phyloP scores from a whole-genome alignment of 2,888 invertebrate species.

The Scotopteryx bipunctaria region DNA sequence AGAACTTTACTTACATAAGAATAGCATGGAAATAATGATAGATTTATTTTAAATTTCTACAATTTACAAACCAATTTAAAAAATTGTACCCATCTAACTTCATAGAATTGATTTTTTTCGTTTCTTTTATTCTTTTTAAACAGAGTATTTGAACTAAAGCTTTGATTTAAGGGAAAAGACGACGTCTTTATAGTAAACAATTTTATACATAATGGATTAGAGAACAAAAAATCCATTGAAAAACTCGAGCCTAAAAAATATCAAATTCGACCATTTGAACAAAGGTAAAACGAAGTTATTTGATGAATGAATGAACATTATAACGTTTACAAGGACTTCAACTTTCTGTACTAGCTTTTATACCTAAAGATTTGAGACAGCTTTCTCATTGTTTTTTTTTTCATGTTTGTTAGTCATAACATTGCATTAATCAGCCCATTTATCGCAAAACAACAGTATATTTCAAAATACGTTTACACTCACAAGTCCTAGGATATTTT shows the following conservation, averaged over 20 bases:
- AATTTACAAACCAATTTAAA: background rate
- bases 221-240: too few relatives aligned
- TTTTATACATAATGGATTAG: too few relatives aligned
- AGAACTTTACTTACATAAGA: background rate
- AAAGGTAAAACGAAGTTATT: background rate
- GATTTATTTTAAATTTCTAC: background rate
- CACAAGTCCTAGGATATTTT: too few relatives aligned
- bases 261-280: too few relatives aligned
- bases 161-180: background rate
- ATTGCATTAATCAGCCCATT: too few relatives aligned
- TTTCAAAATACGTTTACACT: too few relatives aligned
- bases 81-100: background rate
- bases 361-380: background rate
- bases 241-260: too few relatives aligned
- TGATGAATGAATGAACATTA: slow-evolving; percentile 2
- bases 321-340: slow-evolving; percentile 3
- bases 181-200: too few relatives aligned
- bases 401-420: too few relatives aligned
- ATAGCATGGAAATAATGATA: background rate
- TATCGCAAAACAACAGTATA: too few relatives aligned
- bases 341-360: background rate
- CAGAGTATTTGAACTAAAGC: background rate
- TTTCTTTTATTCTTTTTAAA: background rate
- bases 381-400: too few relatives aligned
- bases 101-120: too few relatives aligned